phyloP scores from a whole-genome alignment of 2,113 vertebrate genomes.

The Oryzias melastigma region DNA sequence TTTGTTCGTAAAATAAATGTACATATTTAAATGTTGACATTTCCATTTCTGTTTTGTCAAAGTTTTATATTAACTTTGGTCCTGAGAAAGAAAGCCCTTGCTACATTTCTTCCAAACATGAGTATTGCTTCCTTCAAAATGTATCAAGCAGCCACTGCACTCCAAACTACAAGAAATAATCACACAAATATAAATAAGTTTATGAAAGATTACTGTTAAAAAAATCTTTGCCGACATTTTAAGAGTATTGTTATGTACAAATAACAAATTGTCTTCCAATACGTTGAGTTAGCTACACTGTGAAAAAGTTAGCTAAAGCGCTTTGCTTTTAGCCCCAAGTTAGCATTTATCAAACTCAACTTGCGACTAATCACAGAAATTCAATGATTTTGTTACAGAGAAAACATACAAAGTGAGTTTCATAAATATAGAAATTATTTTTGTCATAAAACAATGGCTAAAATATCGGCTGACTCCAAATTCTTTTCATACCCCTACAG shows the following conservation, averaged over 20 bases:
- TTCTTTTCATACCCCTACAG: too few species aligned
- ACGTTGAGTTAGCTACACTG: constrained; percentile 7
- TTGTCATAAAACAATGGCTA: too few species aligned
- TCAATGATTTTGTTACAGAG: too few species aligned
- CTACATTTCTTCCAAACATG: constrained; percentile 5
- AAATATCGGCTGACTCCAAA: too few species aligned
- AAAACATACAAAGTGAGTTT: too few species aligned
- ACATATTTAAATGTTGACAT: neutral
- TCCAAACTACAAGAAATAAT: too few species aligned
- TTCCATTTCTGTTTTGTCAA: too few species aligned
- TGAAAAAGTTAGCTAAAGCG: constrained; percentile 22
- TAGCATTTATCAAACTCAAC: neutral
- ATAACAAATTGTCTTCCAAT: constrained; percentile 50
- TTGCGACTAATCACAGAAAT: neutral
- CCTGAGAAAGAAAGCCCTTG: too few species aligned
- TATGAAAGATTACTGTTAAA: constrained; percentile 48
- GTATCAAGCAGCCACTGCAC: neutral
- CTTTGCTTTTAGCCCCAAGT: accelerated
- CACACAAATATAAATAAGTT: constrained; percentile 4
- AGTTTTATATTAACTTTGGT: too few species aligned
- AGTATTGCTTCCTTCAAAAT: constrained; percentile 13
- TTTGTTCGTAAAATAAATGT: neutral
- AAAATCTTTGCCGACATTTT: constrained; percentile 6
- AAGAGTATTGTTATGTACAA: constrained; percentile 3
- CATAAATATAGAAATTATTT: too few species aligned